Evolutionary conservation across 2,113 vertebrate species (phyloP), one percentile per base, ranked within the genome.

Genomic region (Spizaetus ornatus): DNA sequence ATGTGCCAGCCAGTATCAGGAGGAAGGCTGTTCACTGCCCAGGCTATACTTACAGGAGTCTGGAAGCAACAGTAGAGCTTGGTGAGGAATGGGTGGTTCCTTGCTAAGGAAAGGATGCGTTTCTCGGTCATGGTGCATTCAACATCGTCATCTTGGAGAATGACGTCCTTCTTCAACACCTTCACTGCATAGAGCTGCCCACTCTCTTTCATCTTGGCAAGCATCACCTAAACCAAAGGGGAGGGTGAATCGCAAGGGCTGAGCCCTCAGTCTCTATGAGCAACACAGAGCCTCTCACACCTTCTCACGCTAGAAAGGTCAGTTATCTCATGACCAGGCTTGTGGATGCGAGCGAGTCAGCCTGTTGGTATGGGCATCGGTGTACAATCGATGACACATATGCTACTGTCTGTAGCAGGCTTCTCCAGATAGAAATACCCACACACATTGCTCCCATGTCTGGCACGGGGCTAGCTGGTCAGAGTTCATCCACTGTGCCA

Each of bases 101-200:
- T 95, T 16, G 99, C 99, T 69, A 99, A 93, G 1, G 99, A 98
- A 71, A 99, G 98, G 91, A 99, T 99, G 87, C 99, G 98, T 74
- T 99, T 99, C 96, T 99, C 99, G 0, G 99, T 99, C 99, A 99
- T 99, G 22, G 99, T 99, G 85, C 99, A 99, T 42, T 99, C 99
- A 36, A 99, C 99, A 3, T 99, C 99, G 0, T 99, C 99, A 6
- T 99, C 99, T 95, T 99, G 99, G 73, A 99, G 98, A 91, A 99
- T 99, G 67, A 99, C 99, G 23, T 99, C 99, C 96, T 99, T 99
- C 97, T 99, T 99, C 91, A 99, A 96, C 93, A 99, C 98, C 97
- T 99, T 99, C 93, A 99, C 98, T 0, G 99, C 99, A 11, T 99
- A 99, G 20, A 99, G 99, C 9, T 96, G 98, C 48, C 99, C 99